Evolutionary conservation across 1,140 invertebrate species (phyloP).

Genomic region (Drosophila willistoni): DNA sequence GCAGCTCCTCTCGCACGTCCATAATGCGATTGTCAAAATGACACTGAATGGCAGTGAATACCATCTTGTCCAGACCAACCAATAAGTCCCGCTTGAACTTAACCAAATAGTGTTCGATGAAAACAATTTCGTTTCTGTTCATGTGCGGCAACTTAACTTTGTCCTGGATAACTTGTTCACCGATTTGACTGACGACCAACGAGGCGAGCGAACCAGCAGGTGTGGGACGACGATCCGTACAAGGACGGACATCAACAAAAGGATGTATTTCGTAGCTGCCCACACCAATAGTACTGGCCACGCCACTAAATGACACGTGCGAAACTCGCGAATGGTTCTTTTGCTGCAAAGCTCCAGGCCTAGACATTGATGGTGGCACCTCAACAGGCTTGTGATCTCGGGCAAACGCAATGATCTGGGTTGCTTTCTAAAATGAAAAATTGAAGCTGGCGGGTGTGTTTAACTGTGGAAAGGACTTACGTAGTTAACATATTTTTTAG

Average conservation of each 20-base stretch:
- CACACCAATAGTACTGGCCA: slow-evolving; percentile 70
- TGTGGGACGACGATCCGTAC: slow-evolving; percentile 60
- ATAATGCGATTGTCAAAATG: slow-evolving; percentile 76
- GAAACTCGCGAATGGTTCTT: slow-evolving; percentile 56
- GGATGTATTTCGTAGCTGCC: slow-evolving; percentile 78
- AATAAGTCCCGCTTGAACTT: slow-evolving; percentile 78
- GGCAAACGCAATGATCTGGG: slow-evolving; percentile 63
- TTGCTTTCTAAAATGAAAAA: slow-evolving; percentile 57
- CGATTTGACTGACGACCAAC: slow-evolving; percentile 60
- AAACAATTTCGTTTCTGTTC: slow-evolving; percentile 66
- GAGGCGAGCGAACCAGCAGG: slow-evolving; percentile 75
- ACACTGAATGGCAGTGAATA: slow-evolving; percentile 74
- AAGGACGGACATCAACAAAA: slow-evolving; percentile 67
- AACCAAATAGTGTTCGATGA: slow-evolving; percentile 75
- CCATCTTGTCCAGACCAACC: slow-evolving; percentile 67
- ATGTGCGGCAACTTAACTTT: slow-evolving; percentile 57
- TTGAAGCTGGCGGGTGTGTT: too few relatives aligned
- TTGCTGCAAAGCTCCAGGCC: not conserved
- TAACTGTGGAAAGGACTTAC: slow-evolving; percentile 36
- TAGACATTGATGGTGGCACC: slow-evolving; percentile 31
- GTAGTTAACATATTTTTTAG: slow-evolving; percentile 73
- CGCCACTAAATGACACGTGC: slow-evolving; percentile 68
- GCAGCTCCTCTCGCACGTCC: slow-evolving; percentile 72
- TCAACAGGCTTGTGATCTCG: slow-evolving; percentile 57
- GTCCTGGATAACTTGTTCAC: slow-evolving; percentile 56